Evolutionary conservation across 2,113 vertebrate genomes (phyloP).

Genomic region (Acanthochromis polyacanthus): DNA sequence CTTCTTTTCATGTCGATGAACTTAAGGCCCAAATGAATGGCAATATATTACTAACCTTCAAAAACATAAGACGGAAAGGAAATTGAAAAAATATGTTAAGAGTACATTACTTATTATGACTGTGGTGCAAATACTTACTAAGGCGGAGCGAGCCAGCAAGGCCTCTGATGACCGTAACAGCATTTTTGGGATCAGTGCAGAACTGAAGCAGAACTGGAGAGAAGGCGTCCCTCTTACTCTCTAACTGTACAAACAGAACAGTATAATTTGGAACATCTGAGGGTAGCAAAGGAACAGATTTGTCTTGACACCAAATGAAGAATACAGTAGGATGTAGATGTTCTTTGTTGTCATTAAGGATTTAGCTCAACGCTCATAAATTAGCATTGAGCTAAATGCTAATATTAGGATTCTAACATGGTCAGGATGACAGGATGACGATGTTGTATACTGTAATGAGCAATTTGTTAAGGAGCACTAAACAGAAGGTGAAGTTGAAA

Average conservation of each 20-base stretch:
- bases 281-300: background rate
- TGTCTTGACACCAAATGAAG: conserved; percentile 10
- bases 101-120: background rate
- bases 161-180: conserved; percentile 94
- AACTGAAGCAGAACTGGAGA: conserved; percentile 93
- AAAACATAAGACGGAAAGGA: background rate
- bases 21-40: background rate
- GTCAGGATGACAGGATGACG: no score
- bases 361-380: no score
- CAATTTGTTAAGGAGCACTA: no score
- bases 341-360: background rate
- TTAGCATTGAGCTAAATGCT: no score
- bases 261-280: background rate
- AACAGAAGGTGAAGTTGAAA: no score
- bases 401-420: no score
- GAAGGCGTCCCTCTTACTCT: conserved; percentile 93
- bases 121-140: conserved; percentile 82
- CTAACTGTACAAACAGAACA: conserved; percentile 83
- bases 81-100: background rate
- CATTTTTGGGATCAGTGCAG: conserved; percentile 93
- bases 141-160: conserved; percentile 92
- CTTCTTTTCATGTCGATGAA: background rate
- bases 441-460: no score
- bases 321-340: conserved; percentile 9
- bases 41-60: background rate